Evolutionary conservation across 2,888 invertebrate genomes (phyloP), one percentile per base, ranked within the genome.

Genomic region (Drosophila maculinotata): DNA sequence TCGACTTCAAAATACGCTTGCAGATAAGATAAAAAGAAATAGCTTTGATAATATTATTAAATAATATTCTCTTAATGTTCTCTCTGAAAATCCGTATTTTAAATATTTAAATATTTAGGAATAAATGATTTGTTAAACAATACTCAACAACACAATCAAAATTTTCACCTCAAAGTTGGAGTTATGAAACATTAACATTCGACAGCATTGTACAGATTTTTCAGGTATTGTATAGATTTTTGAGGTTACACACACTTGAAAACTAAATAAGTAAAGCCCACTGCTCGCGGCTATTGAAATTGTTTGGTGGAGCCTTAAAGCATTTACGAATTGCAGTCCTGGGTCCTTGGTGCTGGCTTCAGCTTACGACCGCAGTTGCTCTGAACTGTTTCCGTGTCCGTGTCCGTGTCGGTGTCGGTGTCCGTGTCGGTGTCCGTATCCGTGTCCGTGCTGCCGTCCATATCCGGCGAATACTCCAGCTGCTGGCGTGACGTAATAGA

Each of bases 401-500:
- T 69, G 72, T 30, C n/a, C 7, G 28, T n/a, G 14, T n/a, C n/a
- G 26, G 9, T 31, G 15, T 48, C 8, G 2, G 25, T 14, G 31
- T 30, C 23, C 38, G 25, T 17, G 28, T 4, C 12, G 8, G 17
- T 20, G 12, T 15, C n/a, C 26, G 23, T 25, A 26, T 14, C 23
- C 23, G 36, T 9, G 26, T 49, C 48, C 51, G 52, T 69, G 72
- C 10, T 17, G 49, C 30, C 20, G 44, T 28, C 23, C 76, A 54
- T 64, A 48, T 64, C 48, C 64, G 56, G 45, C 12, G 26, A n/a
- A 12, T 26, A 25, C 28, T 45, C 35, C 51, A 38, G 38, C 44
- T 71, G 69, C 20, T 12, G 30, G 58, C 62, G 86, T 88, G 87
- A 84, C 87, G 88, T 86, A 82, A 84, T 87, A 88, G 82, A 87